Evolutionary conservation across 2,113 vertebrate genomes (phyloP).

Genomic region (Myiagra hebetior): DNA sequence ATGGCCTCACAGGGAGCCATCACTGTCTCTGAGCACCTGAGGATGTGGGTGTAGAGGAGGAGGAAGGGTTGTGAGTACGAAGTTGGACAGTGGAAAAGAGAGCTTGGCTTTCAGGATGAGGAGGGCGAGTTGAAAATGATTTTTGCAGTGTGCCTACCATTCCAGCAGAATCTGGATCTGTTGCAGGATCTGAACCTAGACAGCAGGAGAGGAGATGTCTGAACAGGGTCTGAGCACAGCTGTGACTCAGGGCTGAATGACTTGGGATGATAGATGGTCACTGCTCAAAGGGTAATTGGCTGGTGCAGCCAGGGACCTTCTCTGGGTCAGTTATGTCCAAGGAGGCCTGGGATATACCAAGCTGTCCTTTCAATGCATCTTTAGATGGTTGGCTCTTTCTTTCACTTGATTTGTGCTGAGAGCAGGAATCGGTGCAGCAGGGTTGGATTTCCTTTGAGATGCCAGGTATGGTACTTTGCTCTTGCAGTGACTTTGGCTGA

Average conservation of each 20-base stretch:
- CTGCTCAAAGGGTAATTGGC: neutral
- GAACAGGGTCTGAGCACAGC: neutral
- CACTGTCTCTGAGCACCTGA: neutral
- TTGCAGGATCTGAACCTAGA: neutral
- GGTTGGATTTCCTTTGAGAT: neutral
- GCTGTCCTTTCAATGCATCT: conserved; percentile 26
- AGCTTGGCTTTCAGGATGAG: neutral
- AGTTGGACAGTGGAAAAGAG: neutral
- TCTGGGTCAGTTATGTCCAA: neutral
- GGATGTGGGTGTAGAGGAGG: neutral
- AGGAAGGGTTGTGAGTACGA: neutral
- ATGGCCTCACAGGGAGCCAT: neutral
- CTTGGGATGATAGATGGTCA: neutral
- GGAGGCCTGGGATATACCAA: neutral
- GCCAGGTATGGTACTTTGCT: neutral
- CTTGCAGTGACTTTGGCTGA: neutral
- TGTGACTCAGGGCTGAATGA: neutral
- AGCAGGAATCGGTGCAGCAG: neutral
- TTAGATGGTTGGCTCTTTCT: neutral
- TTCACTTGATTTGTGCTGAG: neutral
- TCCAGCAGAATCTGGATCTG: neutral
- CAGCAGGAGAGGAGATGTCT: neutral
- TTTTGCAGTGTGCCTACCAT: neutral
- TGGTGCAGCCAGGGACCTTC: neutral
- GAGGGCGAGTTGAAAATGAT: neutral